Percentiles rank a stretch among this genome's conserved stretches.
Evolutionary conservation across 2,113 vertebrate genomes (phyloP).

Genomic region (Laterallus jamaicensis): DNA sequence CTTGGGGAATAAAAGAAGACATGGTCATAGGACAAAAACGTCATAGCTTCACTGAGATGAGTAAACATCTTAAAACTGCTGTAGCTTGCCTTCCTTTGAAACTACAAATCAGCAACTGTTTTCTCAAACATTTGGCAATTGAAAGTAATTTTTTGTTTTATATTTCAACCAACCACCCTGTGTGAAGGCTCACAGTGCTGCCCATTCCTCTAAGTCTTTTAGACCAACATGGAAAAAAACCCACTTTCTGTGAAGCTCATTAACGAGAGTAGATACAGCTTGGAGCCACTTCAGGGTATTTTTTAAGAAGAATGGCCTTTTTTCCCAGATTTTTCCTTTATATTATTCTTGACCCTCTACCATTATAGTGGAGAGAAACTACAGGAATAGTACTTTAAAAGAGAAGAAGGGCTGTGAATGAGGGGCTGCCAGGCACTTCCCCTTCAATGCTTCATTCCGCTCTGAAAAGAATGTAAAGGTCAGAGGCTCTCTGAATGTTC

Average conservation of each 20-base stretch:
- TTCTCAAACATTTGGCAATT: not conserved
- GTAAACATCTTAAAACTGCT: not conserved
- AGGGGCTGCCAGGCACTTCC: not conserved
- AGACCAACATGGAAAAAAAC: not conserved
- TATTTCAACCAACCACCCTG: accelerated
- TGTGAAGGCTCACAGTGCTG: not conserved
- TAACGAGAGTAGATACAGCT: not conserved
- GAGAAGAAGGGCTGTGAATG: not conserved
- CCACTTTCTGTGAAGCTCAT: not conserved
- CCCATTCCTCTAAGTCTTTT: not conserved
- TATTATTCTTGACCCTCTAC: not conserved
- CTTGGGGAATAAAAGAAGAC: not conserved
- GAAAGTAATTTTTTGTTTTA: not conserved
- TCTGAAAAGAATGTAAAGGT: constrained; percentile 13
- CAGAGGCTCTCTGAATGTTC: not conserved
- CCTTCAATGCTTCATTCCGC: not conserved
- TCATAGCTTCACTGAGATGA: not conserved
- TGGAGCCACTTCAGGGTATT: not conserved
- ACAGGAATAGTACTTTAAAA: not conserved
- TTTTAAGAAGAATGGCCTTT: not conserved
- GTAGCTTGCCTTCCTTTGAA: not conserved
- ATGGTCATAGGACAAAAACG: not conserved
- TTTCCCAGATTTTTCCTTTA: not conserved
- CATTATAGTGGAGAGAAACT: not conserved
- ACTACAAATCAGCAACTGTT: not conserved